Percentiles rank a stretch among this genome's conserved stretches.
Evolutionary conservation across 2,888 invertebrate genomes (phyloP).

Genomic region (Limenitis camilla): DNA sequence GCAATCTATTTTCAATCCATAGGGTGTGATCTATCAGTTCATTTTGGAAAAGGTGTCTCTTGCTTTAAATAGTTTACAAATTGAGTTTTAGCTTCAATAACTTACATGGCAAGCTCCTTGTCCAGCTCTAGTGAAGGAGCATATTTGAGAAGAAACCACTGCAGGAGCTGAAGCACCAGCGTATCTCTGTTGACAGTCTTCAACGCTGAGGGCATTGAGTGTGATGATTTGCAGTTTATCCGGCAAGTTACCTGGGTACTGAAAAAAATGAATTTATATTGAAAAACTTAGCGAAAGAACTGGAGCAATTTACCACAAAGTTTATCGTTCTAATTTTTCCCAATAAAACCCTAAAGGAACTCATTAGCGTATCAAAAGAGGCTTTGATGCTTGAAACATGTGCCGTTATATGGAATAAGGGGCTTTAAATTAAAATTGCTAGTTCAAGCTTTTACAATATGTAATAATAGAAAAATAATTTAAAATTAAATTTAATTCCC

Average conservation of each 20-base stretch:
- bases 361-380: background rate
- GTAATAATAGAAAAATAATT: no score
- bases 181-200: slow-evolving; percentile 58
- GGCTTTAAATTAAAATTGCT: no score
- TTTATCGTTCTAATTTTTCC: background rate
- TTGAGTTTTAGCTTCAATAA: slow-evolving; percentile 10
- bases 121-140: slow-evolving; percentile 72
- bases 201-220: slow-evolving; percentile 59
- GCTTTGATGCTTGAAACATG: background rate
- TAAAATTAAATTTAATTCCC: no score
- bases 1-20: no score
- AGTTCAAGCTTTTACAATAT: no score
- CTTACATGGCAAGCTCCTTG: slow-evolving; percentile 79
- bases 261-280: slow-evolving; percentile 15
- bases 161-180: slow-evolving; percentile 38
- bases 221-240: slow-evolving; percentile 72
- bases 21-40: no score
- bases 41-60: no score
- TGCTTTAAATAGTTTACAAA: no score
- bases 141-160: slow-evolving; percentile 70
- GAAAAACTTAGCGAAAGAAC: no score
- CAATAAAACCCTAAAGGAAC: background rate
- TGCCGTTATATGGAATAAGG: background rate
- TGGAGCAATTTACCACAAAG: no score
- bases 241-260: slow-evolving; percentile 73